Base-by-base conservation (phyloP, 2,888 invertebrate species). In the Ernsta delagoae region DNA sequence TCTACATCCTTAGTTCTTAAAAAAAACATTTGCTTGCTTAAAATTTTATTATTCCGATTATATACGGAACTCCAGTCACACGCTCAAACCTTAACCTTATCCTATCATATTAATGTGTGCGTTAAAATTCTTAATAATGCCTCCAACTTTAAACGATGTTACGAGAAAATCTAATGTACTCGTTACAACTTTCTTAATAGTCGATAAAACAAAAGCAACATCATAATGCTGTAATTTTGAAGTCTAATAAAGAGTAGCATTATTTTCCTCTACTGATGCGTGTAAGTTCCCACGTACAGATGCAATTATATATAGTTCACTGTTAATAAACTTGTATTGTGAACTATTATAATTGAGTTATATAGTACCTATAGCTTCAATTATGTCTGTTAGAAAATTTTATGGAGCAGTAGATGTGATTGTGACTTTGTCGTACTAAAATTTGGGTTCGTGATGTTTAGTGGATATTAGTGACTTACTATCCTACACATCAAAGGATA, bases 111-210 rank as follows among this genome's bases (percentile, higher is more conserved):
- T 61, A 67, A 61, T 61, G 24, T 50, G 16, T 3, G 6, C 60
- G 53, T 66, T 61, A 66, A 66, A 65, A 66, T 53, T 61, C 53
- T 67, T 67, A 67, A 45, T 56, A 67, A 66, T 34, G 60, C 66
- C 12, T 54, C 41, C 12, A 43, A 54, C 34, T 66, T 63, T 36
- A 16, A 60, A 66, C 43, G 34, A 66, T 59, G 59, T 66, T 66
- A 66, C 43, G 60, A 60, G 66, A 66, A 66, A 34, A 31, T 36
- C 57, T 54, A 65, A 59, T 41, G 43, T 66, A 54, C n/a, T n/a
- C n/a, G n/a, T n/a, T n/a, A 66, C 41, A 60, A 54, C 60, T 66
- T 36, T 54, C 54, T 66, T 66, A 66, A 66, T 66, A 41, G 43
- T 43, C 66, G 54, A 66, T 66, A 66, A 63, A 60, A 66, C 66